phyloP scores from a whole-genome alignment of 2,113 vertebrate species.

The Cathartes aura region DNA sequence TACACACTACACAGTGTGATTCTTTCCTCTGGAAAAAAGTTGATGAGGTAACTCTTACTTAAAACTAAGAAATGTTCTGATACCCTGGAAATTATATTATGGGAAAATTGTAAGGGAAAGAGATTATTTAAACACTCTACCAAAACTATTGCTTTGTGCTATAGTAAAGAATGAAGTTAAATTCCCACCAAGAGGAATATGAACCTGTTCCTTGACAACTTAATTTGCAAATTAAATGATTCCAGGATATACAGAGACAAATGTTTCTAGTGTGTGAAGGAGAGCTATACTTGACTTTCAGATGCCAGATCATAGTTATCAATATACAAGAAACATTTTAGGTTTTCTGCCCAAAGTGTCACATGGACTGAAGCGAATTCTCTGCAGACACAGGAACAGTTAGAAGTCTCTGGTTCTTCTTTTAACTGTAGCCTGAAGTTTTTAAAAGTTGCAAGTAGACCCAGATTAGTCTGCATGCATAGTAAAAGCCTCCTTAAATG shows the following conservation, averaged over 20 bases:
- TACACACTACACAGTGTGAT: accelerated
- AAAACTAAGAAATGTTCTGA: background rate
- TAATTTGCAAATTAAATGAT: background rate
- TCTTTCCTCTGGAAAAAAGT: background rate
- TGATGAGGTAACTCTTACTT: background rate
- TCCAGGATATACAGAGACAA: background rate
- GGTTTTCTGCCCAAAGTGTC: background rate
- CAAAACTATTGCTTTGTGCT: background rate
- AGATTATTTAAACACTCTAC: background rate
- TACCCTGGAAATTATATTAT: background rate
- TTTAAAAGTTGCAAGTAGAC: background rate
- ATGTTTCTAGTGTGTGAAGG: background rate
- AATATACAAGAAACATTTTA: background rate
- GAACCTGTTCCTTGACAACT: background rate
- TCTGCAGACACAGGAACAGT: background rate
- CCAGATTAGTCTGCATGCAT: background rate
- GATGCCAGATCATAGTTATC: background rate
- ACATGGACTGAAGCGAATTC: background rate
- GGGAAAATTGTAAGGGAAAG: background rate
- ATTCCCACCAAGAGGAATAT: background rate
- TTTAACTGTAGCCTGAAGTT: background rate
- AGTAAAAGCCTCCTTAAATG: background rate
- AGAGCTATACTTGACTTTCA: background rate
- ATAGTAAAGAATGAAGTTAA: background rate
- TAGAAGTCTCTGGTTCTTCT: background rate